Evolutionary conservation across 2,797 vertebrate genomes (phyloP).

Genomic region (Acridotheres tristis): DNA sequence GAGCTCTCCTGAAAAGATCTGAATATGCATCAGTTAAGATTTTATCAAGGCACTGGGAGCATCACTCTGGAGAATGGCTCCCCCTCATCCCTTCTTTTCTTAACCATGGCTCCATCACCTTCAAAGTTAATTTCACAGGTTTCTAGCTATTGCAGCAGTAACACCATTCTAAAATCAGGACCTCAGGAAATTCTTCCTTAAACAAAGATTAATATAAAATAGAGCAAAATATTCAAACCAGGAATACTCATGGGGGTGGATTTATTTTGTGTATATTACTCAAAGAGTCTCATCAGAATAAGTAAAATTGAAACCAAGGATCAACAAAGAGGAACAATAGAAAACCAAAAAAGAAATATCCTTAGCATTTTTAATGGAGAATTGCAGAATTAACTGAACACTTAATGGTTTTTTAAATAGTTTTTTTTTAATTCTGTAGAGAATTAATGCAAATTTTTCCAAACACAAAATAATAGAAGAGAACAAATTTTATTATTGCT

Average conservation of each 20-base stretch:
- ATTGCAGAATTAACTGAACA: background rate
- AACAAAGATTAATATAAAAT: slow-evolving; percentile 1
- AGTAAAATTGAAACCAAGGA: background rate
- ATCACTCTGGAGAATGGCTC: background rate
- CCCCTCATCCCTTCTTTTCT: background rate
- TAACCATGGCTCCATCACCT: background rate
- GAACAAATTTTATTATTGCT: background rate
- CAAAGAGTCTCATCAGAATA: background rate
- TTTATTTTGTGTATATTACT: slow-evolving; percentile 18
- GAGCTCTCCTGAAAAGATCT: background rate
- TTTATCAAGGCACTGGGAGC: background rate
- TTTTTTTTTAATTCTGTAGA: background rate
- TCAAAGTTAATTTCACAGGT: slow-evolving; percentile 4
- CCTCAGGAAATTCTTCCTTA: slow-evolving; percentile 4
- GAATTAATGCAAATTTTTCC: background rate
- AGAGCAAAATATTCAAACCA: background rate
- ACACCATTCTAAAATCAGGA: background rate
- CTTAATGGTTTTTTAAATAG: background rate
- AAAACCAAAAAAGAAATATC: background rate
- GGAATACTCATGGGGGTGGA: background rate
- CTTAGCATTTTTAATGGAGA: background rate
- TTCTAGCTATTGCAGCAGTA: background rate
- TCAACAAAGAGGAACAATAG: background rate
- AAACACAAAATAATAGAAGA: background rate
- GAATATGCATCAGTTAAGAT: background rate